These are phyloP conservation scores for Subacronicta megacephala DNA, from an alignment of 2,888 invertebrate species.

Conservation along the genomic window DNA sequence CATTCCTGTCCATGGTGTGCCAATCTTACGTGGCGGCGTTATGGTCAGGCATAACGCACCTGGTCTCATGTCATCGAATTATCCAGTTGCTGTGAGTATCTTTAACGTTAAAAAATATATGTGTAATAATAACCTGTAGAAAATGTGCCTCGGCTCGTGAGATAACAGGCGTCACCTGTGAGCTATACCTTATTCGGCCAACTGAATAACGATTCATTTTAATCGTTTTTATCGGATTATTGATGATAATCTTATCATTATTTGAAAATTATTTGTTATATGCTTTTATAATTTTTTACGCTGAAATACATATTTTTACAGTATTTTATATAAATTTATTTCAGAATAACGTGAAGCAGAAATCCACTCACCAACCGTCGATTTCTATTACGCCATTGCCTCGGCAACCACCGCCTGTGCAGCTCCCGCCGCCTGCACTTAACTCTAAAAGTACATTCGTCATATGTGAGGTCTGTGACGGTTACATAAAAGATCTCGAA, in stretches of 20 bases:
- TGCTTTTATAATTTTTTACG: too few species aligned
- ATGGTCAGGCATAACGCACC: slow-evolving; percentile 90
- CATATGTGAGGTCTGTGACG: slow-evolving; percentile 99
- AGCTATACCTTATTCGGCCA: too few species aligned
- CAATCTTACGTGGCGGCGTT: slow-evolving; percentile 82
- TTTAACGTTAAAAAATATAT: background rate
- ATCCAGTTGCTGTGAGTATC: slow-evolving; percentile 90
- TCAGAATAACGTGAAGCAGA: slow-evolving; percentile 68
- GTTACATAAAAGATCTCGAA: slow-evolving; percentile 98
- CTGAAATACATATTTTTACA: too few species aligned
- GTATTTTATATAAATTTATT: slow-evolving; percentile 35
- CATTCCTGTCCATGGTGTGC: slow-evolving; percentile 67
- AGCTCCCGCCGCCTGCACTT: slow-evolving; percentile 67
- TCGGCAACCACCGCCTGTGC: slow-evolving; percentile 81
- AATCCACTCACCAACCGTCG: slow-evolving; percentile 92
- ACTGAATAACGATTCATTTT: too few species aligned
- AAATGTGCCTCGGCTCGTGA: too few species aligned
- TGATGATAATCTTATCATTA: too few species aligned
- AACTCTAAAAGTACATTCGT: slow-evolving; percentile 94
- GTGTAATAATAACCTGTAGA: background rate
- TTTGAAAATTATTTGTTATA: too few species aligned
- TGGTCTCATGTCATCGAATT: slow-evolving; percentile 88
- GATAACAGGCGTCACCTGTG: too few species aligned
- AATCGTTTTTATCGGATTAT: too few species aligned
- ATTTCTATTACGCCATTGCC: slow-evolving; percentile 97